phyloP scores from a whole-genome alignment of 2,797 vertebrate genomes.

The Falco biarmicus region DNA sequence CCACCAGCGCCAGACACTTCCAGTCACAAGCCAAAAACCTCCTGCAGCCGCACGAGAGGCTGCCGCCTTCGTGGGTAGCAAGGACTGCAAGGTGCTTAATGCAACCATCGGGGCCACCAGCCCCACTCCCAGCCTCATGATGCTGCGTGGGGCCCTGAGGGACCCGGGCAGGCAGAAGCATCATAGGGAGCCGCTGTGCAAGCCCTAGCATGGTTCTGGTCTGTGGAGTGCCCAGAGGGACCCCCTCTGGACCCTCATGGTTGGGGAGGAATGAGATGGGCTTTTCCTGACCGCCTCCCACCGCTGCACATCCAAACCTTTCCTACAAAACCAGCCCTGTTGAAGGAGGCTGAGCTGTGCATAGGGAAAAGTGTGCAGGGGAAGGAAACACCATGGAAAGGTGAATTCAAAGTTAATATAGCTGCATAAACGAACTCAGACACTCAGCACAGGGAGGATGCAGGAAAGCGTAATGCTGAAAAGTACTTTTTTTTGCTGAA shows the following conservation, averaged over 20 bases:
- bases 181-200: rapidly evolving
- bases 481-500: neutral
- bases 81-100: neutral
- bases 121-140: neutral
- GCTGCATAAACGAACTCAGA: neutral
- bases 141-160: neutral
- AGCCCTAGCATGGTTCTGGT: neutral
- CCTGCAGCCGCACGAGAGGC: rapidly evolving
- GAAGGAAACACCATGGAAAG: neutral
- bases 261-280: rapidly evolving
- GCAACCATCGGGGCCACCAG: neutral
- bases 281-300: neutral
- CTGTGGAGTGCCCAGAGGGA: neutral
- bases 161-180: neutral
- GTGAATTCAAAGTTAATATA: neutral
- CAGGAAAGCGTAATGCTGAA: rapidly evolving
- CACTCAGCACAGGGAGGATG: neutral
- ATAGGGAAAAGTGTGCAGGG: rapidly evolving
- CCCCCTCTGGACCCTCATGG: rapidly evolving
- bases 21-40: neutral
- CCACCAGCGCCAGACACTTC: neutral
- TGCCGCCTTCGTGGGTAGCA: neutral
- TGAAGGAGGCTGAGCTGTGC: neutral
- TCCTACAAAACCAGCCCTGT: neutral
- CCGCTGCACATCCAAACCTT: neutral